Conservation (phyloP, 2,113 vertebrate species). For the Siniperca knerii region DNA sequence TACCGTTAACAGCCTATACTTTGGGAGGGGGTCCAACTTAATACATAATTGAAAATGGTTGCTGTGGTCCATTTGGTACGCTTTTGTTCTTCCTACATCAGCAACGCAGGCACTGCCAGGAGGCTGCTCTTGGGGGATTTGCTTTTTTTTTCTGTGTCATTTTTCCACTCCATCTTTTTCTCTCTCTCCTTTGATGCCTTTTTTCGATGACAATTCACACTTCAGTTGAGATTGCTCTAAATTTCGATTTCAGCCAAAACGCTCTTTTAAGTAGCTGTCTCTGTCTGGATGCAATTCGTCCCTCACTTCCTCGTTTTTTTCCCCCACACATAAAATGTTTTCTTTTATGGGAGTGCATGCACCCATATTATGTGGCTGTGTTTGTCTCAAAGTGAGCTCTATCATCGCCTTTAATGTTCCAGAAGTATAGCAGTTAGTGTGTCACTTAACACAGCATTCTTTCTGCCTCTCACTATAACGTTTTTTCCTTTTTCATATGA, state of each 20-base stretch:
- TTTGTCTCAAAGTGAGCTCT: conserved; percentile 31
- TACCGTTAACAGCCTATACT: conserved; percentile 67
- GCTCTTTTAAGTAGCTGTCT: conserved; percentile 68
- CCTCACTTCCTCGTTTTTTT: conserved; percentile 17
- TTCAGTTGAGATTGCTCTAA: conserved; percentile 75
- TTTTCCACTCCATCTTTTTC: conserved; percentile 57
- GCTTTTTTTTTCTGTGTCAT: conserved; percentile 37
- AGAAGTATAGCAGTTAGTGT: conserved; percentile 27
- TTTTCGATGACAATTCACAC: conserved; percentile 65
- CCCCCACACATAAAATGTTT: conserved; percentile 37
- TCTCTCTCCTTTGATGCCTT: conserved; percentile 64
- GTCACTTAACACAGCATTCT: conserved; percentile 30
- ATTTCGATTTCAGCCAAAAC: conserved; percentile 71
- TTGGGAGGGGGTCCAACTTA: conserved; percentile 60
- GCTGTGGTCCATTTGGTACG: conserved; percentile 77
- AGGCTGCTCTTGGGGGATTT: conserved; percentile 71
- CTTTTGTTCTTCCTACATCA: conserved; percentile 78
- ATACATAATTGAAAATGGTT: conserved; percentile 81
- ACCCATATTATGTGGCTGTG: conserved; percentile 31
- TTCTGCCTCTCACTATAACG: background rate
- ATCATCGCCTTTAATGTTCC: conserved; percentile 42
- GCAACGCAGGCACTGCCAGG: conserved; percentile 56
- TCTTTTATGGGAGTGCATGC: conserved; percentile 43
- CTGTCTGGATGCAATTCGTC: conserved; percentile 56
- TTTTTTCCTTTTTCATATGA: background rate